Evolutionary conservation across 2,113 vertebrate genomes (phyloP).

Genomic region (Ciconia stormi): DNA sequence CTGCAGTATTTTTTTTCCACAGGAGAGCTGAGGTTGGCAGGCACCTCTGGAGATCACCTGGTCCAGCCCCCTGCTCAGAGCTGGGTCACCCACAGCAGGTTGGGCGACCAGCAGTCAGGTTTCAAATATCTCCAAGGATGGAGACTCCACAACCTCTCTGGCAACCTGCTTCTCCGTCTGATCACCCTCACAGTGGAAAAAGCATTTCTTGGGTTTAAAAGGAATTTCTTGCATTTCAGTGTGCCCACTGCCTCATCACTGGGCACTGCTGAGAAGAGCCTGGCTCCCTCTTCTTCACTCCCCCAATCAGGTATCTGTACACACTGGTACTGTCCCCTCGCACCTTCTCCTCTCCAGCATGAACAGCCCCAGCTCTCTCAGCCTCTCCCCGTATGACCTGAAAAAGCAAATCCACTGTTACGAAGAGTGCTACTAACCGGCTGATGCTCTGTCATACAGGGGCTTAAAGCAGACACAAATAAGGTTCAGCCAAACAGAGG

Average conservation of each 20-base stretch:
- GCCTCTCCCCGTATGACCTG: neutral
- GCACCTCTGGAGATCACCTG: neutral
- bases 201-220: accelerated
- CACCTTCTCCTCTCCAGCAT: neutral
- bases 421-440: neutral
- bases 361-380: neutral
- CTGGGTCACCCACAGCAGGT: neutral
- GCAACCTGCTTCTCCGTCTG: neutral
- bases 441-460: neutral
- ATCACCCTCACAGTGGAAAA: neutral
- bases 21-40: neutral
- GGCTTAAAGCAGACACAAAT: neutral
- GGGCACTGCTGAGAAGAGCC: neutral
- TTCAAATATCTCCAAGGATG: neutral
- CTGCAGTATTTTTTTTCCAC: neutral
- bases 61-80: neutral
- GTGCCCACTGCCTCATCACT: neutral
- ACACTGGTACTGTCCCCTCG: accelerated
- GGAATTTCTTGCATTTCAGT: neutral
- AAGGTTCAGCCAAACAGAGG: neutral
- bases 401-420: neutral
- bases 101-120: neutral
- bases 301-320: neutral
- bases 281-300: neutral
- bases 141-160: neutral